Conservation (phyloP, 2,113 vertebrate genomes). For the Catharus bicknelli region DNA sequence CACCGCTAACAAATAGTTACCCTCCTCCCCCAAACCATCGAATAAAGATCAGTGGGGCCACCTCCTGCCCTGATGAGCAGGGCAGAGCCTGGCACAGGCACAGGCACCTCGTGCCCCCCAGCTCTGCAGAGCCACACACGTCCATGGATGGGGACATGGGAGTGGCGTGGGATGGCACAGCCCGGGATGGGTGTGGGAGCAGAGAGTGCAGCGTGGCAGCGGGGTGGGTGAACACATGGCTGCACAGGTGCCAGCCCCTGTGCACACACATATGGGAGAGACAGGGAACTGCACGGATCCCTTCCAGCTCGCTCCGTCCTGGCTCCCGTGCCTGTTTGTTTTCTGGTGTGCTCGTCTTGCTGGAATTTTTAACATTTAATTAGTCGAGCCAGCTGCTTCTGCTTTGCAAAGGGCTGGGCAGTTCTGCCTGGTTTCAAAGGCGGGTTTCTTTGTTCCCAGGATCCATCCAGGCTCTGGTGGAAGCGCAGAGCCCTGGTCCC, state of each 20-base stretch:
- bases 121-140: accelerated
- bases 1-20: conserved; percentile 62
- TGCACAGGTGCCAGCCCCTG: background rate
- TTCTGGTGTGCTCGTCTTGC: conserved; percentile 33
- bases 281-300: background rate
- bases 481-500: background rate
- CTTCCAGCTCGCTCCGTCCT: background rate
- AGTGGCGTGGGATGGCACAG: accelerated
- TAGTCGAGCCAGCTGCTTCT: conserved; percentile 70
- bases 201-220: accelerated
- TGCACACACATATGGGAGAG: background rate
- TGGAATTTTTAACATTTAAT: conserved; percentile 67
- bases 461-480: background rate
- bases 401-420: background rate
- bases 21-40: background rate
- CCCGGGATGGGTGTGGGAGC: background rate
- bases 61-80: background rate
- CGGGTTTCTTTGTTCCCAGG: conserved; percentile 35
- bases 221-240: background rate
- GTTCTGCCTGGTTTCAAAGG: background rate
- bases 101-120: background rate
- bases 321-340: conserved; percentile 35
- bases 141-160: accelerated
- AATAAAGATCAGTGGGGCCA: background rate
- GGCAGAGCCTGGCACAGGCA: background rate